Base-by-base conservation (phyloP, 2,113 vertebrate genomes). In the Burhinus bistriatus region DNA sequence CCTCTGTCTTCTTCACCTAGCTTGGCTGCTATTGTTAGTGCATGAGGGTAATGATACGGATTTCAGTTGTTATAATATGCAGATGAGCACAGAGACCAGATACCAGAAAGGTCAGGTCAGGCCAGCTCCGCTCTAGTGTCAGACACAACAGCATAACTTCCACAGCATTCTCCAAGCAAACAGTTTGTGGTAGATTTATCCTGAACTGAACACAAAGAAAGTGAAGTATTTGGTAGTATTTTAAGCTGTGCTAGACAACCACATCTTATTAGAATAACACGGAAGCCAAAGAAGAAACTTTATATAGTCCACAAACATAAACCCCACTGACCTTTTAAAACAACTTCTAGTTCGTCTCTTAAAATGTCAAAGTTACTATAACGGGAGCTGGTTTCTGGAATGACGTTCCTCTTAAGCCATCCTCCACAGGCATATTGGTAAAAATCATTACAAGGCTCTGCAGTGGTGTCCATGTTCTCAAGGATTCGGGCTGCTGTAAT, bases 301-400 rank as follows among this genome's bases (percentile, higher is more conserved):
- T 81, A 95, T 89, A 83, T 75, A 86, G 83, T 82, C 70, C 89
- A 84, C 59, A 96, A 61, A 88, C 80, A 83, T 47, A 73, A 89
- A 96, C 52, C 65, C 59, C 68, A 98, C 98, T 97, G 93, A 99
- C 99, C 99, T 99, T 99, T 99, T 78, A 99, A 95, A 96, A 99
- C 95, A 68, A 99, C 99, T 97, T 99, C 99, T 76, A 99, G 97
- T 78, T 99, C 98, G 23, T 99, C 99, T 95, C 99, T 98, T 95
- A 99, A 97, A 97, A 99, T 99, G 97, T 99, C 99, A 93, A 99
- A 99, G 92, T 99, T 99, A 97, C 99, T 99, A 83, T 99, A 99
- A 96, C 99, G 98, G 54, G 99, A 99, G 96, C 98, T 99, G 97
- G 99, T 99, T 95, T 99, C 99, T 1, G 99, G 99, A 95, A 99